phyloP scores from a whole-genome alignment of 2,113 vertebrate genomes.

The Zosterops pallidus region DNA sequence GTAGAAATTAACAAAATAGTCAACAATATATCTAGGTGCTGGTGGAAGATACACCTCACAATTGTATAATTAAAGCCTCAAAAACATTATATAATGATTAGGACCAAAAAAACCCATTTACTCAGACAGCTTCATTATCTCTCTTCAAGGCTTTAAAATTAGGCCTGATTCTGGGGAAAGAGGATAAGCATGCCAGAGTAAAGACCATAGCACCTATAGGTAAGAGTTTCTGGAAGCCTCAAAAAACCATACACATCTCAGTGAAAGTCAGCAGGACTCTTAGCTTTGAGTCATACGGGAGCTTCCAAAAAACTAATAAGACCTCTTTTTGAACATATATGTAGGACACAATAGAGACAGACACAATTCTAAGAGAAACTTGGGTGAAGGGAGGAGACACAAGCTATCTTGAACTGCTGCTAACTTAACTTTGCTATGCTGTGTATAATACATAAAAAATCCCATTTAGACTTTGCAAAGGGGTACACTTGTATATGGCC shows the following conservation, averaged over 20 bases:
- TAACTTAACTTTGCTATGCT: neutral
- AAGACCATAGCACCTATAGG: neutral
- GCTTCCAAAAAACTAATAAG: neutral
- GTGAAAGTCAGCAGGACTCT: neutral
- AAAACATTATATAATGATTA: neutral
- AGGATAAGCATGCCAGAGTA: neutral
- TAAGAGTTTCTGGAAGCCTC: neutral
- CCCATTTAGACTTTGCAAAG: neutral
- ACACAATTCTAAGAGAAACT: neutral
- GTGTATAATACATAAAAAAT: neutral
- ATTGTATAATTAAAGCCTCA: neutral
- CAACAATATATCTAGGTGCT: neutral
- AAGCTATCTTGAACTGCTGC: neutral
- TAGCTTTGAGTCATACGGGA: neutral
- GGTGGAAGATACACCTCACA: neutral
- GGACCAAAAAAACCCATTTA: neutral
- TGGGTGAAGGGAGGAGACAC: neutral
- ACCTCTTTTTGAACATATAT: neutral
- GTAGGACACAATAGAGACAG: neutral
- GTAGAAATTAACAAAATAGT: neutral
- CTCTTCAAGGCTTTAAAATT: neutral
- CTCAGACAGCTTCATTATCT: neutral
- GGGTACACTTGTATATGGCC: neutral
- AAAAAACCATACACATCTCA: neutral
- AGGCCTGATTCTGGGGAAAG: neutral